Base-by-base conservation (phyloP, 2,888 invertebrate genomes). In the Synanthedon tipuliformis region DNA sequence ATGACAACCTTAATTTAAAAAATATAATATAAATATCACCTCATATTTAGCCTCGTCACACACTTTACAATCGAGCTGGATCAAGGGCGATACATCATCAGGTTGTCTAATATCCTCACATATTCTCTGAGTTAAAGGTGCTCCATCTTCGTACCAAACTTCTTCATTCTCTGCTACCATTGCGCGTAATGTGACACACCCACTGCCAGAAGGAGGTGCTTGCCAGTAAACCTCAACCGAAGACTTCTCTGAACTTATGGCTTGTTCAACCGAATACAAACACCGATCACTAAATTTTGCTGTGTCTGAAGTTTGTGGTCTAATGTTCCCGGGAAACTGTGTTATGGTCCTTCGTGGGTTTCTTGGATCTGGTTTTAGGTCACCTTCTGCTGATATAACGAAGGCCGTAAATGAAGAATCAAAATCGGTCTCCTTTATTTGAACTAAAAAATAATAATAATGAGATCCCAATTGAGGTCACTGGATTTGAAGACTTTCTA, bases 1-100 rank as follows among this genome's bases (percentile, higher is more conserved):
- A 4, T 23, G 23, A 23, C 5, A 4, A 23, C 23, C 23, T 23
- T 5, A 23, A 18, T 5, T 23, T 5, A 23, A 5, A 23, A 23
- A 2, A 34, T 23, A 40, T 51, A 34, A 8, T 34, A 34, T 10
- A 34, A 8, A 34, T 34, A 34, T 10, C 55, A 82, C 85, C 75
- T 86, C 85, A 64, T 86, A 86, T 59, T 86, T 86, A 51, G 86
- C 86, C 58, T 85, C 85, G 52, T 84, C 83, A 58, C 86, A 86
- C 10, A 78, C 71, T 12, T 70, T 60, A 51, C 86, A 86, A n/a
- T 81, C 71, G 4, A 71, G 66, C 56, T 85, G 85, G 0, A 84
- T 51, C 51, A 72, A 71, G 2, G 79, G 82, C 1, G 83, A 66
- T 0, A 80, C 67, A 53, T 86, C 86, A 55, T 86, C 85, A 0